Evolutionary conservation across 1,140 invertebrate species (phyloP).

Genomic region (Zaprionus ornatus): DNA sequence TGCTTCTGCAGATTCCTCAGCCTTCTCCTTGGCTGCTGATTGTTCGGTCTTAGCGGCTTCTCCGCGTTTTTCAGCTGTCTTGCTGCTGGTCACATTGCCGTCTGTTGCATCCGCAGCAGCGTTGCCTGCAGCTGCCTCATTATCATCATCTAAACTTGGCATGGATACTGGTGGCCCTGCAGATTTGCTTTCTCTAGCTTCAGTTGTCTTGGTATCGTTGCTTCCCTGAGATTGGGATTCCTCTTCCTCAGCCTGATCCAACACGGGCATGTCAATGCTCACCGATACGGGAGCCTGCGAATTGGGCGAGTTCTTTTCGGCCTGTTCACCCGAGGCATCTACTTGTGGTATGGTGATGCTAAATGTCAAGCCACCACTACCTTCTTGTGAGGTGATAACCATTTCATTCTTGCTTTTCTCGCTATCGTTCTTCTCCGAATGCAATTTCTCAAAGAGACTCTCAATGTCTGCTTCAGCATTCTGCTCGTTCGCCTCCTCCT

Average conservation of each 20-base stretch:
- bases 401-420: slow-evolving; percentile 65
- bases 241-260: slow-evolving; percentile 80
- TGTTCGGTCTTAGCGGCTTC: slow-evolving; percentile 42
- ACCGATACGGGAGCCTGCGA: slow-evolving; percentile 73
- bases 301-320: slow-evolving; percentile 63
- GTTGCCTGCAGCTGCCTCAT: slow-evolving; percentile 57
- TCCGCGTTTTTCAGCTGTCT: slow-evolving; percentile 6
- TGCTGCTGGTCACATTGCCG: slow-evolving; percentile 46
- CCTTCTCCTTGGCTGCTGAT: slow-evolving; percentile 45
- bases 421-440: slow-evolving; percentile 79
- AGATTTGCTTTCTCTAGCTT: slow-evolving; percentile 47
- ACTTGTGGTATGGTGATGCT: slow-evolving; percentile 82
- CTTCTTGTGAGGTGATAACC: slow-evolving; percentile 82
- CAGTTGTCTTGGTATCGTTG: slow-evolving; percentile 45
- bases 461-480: slow-evolving; percentile 81
- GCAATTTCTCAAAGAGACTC: slow-evolving; percentile 83
- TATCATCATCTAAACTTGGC: slow-evolving; percentile 83
- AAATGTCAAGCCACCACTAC: slow-evolving; percentile 81
- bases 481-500: slow-evolving; percentile 54
- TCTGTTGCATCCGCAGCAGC: slow-evolving; percentile 39
- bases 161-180: slow-evolving; percentile 75
- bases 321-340: slow-evolving; percentile 63
- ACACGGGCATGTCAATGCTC: slow-evolving; percentile 81
- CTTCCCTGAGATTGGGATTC: slow-evolving; percentile 67
- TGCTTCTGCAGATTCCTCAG: slow-evolving; percentile 27